phyloP scores from a whole-genome alignment of 2,888 invertebrate genomes.

The Lagria hirta region DNA sequence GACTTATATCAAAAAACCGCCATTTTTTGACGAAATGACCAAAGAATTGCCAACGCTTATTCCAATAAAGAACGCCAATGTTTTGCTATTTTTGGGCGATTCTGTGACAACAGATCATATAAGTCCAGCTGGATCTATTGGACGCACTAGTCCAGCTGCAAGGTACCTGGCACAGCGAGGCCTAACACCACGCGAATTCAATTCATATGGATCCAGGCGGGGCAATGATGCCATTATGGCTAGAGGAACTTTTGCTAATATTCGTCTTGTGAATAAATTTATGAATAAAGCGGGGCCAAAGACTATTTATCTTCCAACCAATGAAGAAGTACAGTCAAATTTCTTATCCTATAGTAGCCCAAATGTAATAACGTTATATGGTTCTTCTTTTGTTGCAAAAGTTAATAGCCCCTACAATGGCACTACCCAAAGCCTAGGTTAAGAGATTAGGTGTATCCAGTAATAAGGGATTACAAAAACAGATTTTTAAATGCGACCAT shows the following conservation, averaged over 20 bases:
- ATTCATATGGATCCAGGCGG: conserved; percentile 95
- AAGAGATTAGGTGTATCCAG: too few relatives aligned
- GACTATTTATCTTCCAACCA: conserved; percentile 84
- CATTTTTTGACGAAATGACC: conserved; percentile 78
- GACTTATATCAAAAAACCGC: conserved; percentile 95
- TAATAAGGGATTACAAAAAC: too few relatives aligned
- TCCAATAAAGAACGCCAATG: conserved; percentile 72
- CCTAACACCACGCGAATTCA: conserved; percentile 90
- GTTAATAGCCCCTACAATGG: too few relatives aligned
- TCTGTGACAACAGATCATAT: conserved; percentile 99
- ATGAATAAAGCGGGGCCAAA: conserved; percentile 76
- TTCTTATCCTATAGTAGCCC: too few relatives aligned
- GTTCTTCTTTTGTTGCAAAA: too few relatives aligned
- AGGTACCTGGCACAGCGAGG: conserved; percentile 73
- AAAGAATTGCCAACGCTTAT: conserved; percentile 64
- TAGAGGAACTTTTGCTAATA: conserved; percentile 97
- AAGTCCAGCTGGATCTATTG: conserved; percentile 96
- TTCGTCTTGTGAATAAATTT: conserved; percentile 90
- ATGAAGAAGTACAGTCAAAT: conserved; percentile 81
- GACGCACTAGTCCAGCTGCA: conserved; percentile 76
- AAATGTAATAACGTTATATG: too few relatives aligned
- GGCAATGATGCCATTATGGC: conserved; percentile 98
- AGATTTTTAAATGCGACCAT: too few relatives aligned
- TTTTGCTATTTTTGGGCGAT: conserved; percentile 86
- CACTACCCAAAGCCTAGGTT: too few relatives aligned